Evolutionary conservation across 2,888 invertebrate genomes (phyloP).

Genomic region (Liposcelis brunnea): DNA sequence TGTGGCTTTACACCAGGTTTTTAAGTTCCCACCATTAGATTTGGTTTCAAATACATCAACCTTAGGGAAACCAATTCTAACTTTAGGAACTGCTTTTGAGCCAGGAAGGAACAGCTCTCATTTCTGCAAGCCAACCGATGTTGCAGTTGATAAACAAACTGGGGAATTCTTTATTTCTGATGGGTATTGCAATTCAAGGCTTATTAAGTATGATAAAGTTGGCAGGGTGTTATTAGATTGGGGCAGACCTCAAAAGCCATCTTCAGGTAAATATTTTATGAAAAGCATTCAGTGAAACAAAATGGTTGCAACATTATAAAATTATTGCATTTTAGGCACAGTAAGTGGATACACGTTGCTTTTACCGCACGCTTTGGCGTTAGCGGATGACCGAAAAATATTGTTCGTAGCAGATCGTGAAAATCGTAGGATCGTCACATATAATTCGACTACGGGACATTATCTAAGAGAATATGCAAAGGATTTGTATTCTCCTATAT

Average conservation of each 20-base stretch:
- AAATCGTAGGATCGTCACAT: constrained; percentile 30
- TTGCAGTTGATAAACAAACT: constrained; percentile 62
- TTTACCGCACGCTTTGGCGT: constrained; percentile 28
- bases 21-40: constrained; percentile 43
- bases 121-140: constrained; percentile 88
- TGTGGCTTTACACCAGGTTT: constrained; percentile 74
- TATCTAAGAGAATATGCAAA: constrained; percentile 36
- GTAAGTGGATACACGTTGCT: constrained; percentile 11
- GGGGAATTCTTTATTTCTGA: constrained; percentile 92
- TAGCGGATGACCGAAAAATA: constrained; percentile 25
- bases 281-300: too few species aligned
- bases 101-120: constrained; percentile 63
- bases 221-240: constrained; percentile 39
- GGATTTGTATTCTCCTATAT: too few species aligned
- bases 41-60: not conserved
- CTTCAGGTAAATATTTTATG: too few species aligned
- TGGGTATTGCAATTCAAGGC: constrained; percentile 80
- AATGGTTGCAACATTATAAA: too few species aligned
- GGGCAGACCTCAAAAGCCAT: not conserved
- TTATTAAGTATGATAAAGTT: constrained; percentile 56
- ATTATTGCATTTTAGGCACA: not conserved
- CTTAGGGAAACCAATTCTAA: constrained; percentile 38
- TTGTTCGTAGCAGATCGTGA: constrained; percentile 33
- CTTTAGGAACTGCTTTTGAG: constrained; percentile 67
- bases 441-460: constrained; percentile 40